Evolutionary conservation across 2,797 vertebrate genomes (phyloP), one percentile per base, ranked within the genome.

Genomic region (Coregonus suidteri): DNA sequence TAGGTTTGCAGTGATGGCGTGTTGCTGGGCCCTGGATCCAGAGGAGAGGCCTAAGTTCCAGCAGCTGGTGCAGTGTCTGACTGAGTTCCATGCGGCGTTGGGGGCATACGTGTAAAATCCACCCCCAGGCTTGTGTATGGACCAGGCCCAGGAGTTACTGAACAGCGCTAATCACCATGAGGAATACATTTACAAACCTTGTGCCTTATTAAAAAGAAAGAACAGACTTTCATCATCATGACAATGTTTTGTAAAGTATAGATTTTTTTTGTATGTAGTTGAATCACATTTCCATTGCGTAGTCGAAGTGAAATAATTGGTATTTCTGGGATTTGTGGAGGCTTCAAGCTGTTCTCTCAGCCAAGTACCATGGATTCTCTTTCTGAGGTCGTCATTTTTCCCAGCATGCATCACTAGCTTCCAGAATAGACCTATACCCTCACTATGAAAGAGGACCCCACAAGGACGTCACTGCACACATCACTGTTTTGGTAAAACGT

Each of bases 1-100:
- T 87, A 99, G 98, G 81, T 99, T 99, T 93, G 98, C 98, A 76
- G 98, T 99, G 82, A 99, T 99, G 98, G 98, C 98, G 47, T 99
- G 98, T 88, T 99, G 98, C 85, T 99, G 98, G 98, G 98, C 98
- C 41, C 91, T 99, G 81, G 98, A 99, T 89, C 98, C 96, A 0
- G 98, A 99, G 88, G 98, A 99, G 89, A 94, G 98, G 89, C 98
- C 98, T 71, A 99, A 99, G 91, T 99, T 99, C 81, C 98, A 99
- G 93, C 98, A 99, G 93, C 93, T 99, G 37, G 98, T 99, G 73
- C 98, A 99, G 92, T 99, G 98, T 91, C 96, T 99, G 82, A 99
- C 98, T 14, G 98, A 99, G 91, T 99, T 99, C 53, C 98, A 99
- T 0, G 97, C 98, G 6, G 98, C 98, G 0, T 84, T 99, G 83